Percentiles rank a stretch among this genome's conserved stretches.
These are phyloP conservation scores for Dasysyrphus tricinctus DNA, from an alignment of 2,888 invertebrate species.

Conservation along the genomic window DNA sequence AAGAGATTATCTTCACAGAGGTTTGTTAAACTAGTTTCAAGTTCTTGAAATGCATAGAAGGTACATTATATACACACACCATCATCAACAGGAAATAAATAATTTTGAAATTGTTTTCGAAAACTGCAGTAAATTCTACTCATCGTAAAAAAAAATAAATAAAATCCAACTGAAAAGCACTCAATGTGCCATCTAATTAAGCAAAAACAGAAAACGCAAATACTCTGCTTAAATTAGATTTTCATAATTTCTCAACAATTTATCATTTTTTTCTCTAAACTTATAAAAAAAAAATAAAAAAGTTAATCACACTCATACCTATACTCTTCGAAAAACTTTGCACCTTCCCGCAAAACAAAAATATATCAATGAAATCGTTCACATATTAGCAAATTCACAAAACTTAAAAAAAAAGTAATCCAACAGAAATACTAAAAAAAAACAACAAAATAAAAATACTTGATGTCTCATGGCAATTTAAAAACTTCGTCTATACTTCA, in stretches of 20 bases:
- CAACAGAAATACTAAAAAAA: constrained; percentile 1
- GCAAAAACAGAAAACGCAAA: constrained; percentile 21
- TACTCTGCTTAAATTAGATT: constrained; percentile 73
- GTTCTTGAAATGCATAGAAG: not conserved
- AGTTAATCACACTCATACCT: constrained; percentile 43
- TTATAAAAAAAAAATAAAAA: constrained; percentile 13
- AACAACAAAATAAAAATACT: constrained; percentile 22
- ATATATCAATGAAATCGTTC: constrained; percentile 33
- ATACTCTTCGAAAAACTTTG: constrained; percentile 9
- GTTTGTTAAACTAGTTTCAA: constrained; percentile 1
- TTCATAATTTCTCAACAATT: constrained; percentile 70
- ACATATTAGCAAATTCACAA: constrained; percentile 60
- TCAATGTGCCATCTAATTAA: constrained; percentile 49
- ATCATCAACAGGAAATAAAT: constrained; percentile 19
- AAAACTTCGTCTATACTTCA: constrained; percentile 15
- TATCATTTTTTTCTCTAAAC: constrained; percentile 55
- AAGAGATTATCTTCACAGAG: not conserved
- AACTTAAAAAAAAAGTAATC: constrained; percentile 52
- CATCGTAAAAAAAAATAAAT: not conserved
- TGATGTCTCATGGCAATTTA: constrained; percentile 30
- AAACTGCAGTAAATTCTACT: constrained; percentile 33
- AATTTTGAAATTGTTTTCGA: not conserved
- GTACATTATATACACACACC: not conserved
- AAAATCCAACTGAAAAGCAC: constrained; percentile 28
- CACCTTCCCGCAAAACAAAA: constrained; percentile 26